Base-by-base conservation (phyloP, 1,140 invertebrate species). In the Choristoneura fumiferana region DNA sequence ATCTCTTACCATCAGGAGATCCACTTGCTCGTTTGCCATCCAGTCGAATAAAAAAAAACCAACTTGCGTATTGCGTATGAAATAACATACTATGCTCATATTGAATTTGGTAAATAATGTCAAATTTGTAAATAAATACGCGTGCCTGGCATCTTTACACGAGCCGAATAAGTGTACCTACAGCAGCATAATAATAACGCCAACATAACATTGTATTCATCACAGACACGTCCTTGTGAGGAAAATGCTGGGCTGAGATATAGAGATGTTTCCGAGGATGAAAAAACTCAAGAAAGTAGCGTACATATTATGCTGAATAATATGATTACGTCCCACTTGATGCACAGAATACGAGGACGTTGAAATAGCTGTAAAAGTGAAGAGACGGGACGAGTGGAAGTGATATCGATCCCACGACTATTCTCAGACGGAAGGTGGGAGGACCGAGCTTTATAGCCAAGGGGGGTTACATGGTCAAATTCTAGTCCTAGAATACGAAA, bases 321-420 rank as follows among this genome's bases (percentile, higher is more conserved):
- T 49, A 49, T 49, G 18, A 29, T 49, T 29, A 49, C 43, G 18
- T 12, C 22, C 8, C 18, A 49, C 43, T 49, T 29, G 43, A 29
- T 33, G 10, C 22, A 6, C 18, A 33, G 9, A 29, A 29, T 29
- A 6, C 22, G 22, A 29, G 22, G 10, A 49, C 10, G 22, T 6
- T 33, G 22, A 49, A 49, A 49, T 5, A 49, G 10, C 43, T 12
- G 18, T 49, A 33, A 49, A 49, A 29, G 18, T 49, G n/a, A 49
- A 49, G n/a, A 49, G 22, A 33, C 22, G 22, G 6, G 22, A 49
- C 43, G 18, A n/a, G 5, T n/a, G 18, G 18, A 49, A 49, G n/a
- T 49, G 18, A 49, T 49, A 49, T 49, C 43, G 18, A 49, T 22
- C 43, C 43, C 29, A n/a, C n/a, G n/a, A n/a, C n/a, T n/a, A n/a